phyloP scores from a whole-genome alignment of 2,888 invertebrate genomes.

The Xestia xanthographa region DNA sequence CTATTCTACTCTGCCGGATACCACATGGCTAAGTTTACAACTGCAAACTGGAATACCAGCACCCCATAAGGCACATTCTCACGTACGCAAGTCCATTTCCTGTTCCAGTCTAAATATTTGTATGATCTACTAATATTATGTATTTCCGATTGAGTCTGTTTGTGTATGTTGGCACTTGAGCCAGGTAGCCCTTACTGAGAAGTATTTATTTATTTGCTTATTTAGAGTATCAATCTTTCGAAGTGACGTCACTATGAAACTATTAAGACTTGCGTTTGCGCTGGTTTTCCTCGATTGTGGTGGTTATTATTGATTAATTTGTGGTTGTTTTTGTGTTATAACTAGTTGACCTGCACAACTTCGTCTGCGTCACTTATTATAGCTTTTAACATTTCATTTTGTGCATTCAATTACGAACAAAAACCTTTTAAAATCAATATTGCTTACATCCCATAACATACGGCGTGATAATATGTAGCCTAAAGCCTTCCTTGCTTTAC shows the following conservation, averaged over 20 bases:
- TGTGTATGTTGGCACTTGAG: constrained; percentile 47
- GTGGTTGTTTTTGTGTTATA: neutral
- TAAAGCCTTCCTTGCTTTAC: too few relatives aligned
- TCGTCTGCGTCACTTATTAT: too few relatives aligned
- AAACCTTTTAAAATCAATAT: too few relatives aligned
- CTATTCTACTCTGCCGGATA: too few relatives aligned
- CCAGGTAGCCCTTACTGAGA: constrained; percentile 34
- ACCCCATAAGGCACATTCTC: constrained; percentile 23
- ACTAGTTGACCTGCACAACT: too few relatives aligned
- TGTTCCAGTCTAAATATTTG: constrained; percentile 49
- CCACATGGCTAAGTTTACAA: too few relatives aligned
- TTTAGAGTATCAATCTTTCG: constrained; percentile 27
- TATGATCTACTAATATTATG: constrained; percentile 37
- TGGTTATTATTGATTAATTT: neutral
- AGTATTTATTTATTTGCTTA: constrained; percentile 22
- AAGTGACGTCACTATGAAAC: constrained; percentile 37
- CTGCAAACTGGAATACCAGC: neutral
- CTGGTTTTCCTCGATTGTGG: neutral
- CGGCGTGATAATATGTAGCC: too few relatives aligned
- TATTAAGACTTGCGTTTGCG: neutral
- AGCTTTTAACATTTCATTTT: too few relatives aligned
- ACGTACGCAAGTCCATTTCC: constrained; percentile 32
- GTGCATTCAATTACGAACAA: too few relatives aligned
- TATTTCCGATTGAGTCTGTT: constrained; percentile 32
- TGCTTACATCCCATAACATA: too few relatives aligned